These are phyloP conservation scores for Pseudois nayaur DNA, from an alignment of 2,113 vertebrate genomes.

Conservation along the genomic window DNA sequence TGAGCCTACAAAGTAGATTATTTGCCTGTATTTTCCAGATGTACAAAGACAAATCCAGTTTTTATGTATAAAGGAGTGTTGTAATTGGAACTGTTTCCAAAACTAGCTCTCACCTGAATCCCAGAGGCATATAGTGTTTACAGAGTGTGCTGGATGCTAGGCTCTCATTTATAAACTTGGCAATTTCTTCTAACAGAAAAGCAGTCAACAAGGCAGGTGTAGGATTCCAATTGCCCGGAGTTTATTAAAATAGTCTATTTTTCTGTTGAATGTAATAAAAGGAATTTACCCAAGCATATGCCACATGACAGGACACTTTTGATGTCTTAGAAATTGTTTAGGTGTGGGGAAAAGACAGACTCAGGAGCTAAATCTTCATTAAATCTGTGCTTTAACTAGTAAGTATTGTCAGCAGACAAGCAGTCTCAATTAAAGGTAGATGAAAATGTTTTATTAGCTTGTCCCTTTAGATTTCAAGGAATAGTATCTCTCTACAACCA, in stretches of 20 bases:
- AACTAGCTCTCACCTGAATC: constrained; percentile 20
- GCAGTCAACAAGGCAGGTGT: neutral
- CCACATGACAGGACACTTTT: constrained; percentile 31
- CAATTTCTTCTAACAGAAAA: constrained; percentile 35
- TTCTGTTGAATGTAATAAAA: constrained; percentile 45
- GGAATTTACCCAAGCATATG: constrained; percentile 40
- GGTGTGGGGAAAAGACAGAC: neutral
- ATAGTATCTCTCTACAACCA: neutral
- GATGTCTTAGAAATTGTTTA: constrained; percentile 8
- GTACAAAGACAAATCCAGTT: neutral
- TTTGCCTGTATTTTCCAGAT: neutral
- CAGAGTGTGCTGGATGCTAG: neutral
- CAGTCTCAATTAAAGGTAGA: constrained; percentile 27
- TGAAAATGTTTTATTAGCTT: constrained; percentile 23
- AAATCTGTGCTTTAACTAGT: constrained; percentile 33
- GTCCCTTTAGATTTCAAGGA: constrained; percentile 47
- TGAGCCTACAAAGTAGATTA: neutral
- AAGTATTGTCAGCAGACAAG: neutral
- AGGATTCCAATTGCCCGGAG: neutral
- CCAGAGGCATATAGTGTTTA: constrained; percentile 37
- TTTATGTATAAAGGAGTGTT: neutral
- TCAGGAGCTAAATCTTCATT: constrained; percentile 21
- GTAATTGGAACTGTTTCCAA: constrained; percentile 40
- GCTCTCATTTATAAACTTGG: constrained; percentile 45
- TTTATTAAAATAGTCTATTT: constrained; percentile 43